Percentiles rank a stretch among this genome's conserved stretches.
phyloP scores from a whole-genome alignment of 1,140 invertebrate species.

The Drosophila bocki region DNA sequence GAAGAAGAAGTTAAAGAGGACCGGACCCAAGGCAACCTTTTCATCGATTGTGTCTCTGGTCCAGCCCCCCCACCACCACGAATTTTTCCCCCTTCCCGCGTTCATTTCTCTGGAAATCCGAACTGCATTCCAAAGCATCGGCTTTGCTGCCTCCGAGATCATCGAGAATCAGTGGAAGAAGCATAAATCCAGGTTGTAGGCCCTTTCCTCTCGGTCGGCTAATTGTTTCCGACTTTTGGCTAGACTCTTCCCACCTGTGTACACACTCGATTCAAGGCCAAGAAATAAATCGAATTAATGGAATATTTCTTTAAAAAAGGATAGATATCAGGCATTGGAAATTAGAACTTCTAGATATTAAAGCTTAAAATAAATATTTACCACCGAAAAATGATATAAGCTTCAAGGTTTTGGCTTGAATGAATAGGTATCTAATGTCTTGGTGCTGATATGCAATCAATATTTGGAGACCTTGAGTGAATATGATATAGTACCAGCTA shows the following conservation, averaged over 20 bases:
- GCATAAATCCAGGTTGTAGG: constrained; percentile 1
- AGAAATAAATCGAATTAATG: constrained; percentile 4
- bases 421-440: not conserved
- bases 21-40: constrained; percentile 58
- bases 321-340: not conserved
- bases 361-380: constrained; percentile 6
- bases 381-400: not conserved
- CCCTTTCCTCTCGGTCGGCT: constrained; percentile 30
- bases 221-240: constrained; percentile 69
- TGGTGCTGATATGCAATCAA: not conserved
- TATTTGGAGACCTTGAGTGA: not conserved
- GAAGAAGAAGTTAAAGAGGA: constrained; percentile 5
- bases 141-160: constrained; percentile 63
- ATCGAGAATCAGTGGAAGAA: constrained; percentile 42
- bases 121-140: constrained; percentile 77
- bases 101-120: constrained; percentile 69
- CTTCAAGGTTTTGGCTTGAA: not conserved
- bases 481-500: not conserved
- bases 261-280: constrained; percentile 15
- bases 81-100: constrained; percentile 33
- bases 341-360: not conserved
- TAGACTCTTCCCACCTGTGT: constrained; percentile 6
- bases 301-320: not conserved
- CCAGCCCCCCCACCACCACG: constrained; percentile 12
- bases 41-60: constrained; percentile 76